phyloP scores from a whole-genome alignment of 2,113 vertebrate genomes.

The Haemorhous mexicanus region DNA sequence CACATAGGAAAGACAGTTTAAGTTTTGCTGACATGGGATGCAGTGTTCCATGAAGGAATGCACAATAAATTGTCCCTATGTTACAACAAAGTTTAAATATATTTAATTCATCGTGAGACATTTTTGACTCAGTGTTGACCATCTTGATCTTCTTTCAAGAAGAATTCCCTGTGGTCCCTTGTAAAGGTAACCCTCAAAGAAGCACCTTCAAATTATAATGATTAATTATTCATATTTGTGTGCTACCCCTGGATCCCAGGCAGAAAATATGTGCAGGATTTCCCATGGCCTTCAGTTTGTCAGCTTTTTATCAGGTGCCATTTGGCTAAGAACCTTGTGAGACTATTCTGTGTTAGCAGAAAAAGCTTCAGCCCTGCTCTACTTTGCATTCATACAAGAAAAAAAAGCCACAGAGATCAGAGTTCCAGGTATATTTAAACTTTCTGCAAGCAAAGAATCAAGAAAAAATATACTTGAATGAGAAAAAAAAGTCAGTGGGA shows the following conservation, averaged over 20 bases:
- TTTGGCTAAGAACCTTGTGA: background rate
- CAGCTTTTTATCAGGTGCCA: background rate
- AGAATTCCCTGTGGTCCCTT: background rate
- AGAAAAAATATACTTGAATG: background rate
- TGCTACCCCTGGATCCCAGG: background rate
- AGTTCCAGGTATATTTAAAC: background rate
- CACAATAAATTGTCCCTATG: background rate
- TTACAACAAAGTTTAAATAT: background rate
- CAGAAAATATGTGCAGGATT: background rate
- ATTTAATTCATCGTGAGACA: background rate
- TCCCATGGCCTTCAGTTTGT: background rate
- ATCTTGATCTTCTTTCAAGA: background rate
- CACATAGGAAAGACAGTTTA: background rate
- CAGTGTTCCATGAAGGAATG: background rate
- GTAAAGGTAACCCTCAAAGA: background rate
- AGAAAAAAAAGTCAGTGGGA: background rate
- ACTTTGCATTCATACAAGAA: background rate
- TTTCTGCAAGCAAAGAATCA: background rate
- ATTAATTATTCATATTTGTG: background rate
- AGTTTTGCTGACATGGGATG: background rate
- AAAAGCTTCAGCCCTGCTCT: background rate
- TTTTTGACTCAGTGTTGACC: background rate
- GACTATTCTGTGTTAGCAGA: background rate
- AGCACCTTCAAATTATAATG: background rate
- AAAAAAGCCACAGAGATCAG: background rate